phyloP scores from a whole-genome alignment of 2,797 vertebrate genomes.

The Lutjanus argentimaculatus region DNA sequence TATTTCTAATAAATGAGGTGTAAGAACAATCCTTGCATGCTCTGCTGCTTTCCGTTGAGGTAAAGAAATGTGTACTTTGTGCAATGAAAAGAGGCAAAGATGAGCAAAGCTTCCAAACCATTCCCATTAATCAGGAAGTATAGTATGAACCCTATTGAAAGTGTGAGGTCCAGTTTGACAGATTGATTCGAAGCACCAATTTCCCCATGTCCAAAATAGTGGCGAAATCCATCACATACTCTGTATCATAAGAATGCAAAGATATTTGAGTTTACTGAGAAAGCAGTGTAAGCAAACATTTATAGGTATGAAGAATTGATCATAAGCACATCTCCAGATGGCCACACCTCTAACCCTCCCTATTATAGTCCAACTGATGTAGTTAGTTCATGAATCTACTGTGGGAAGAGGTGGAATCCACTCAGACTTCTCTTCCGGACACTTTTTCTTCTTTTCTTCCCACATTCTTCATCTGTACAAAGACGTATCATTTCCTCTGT shows the following conservation, averaged over 20 bases:
- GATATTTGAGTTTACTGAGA: conserved; percentile 82
- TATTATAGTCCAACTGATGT: conserved; percentile 51
- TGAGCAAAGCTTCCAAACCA: conserved; percentile 83
- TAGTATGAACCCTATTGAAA: conserved; percentile 92
- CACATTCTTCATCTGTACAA: conserved; percentile 74
- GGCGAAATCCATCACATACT: conserved; percentile 52
- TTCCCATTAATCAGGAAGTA: conserved; percentile 83
- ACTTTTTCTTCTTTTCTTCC: conserved; percentile 76
- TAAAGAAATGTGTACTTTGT: conserved; percentile 85
- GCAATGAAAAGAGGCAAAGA: conserved; percentile 88
- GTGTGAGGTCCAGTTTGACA: conserved; percentile 82
- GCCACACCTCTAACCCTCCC: conserved; percentile 82
- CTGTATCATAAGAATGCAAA: conserved; percentile 58
- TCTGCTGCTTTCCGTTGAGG: conserved; percentile 55
- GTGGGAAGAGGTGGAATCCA: conserved; percentile 61
- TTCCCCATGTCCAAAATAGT: conserved; percentile 51
- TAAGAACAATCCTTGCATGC: conserved; percentile 72
- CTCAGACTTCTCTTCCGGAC: conserved; percentile 62
- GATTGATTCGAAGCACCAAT: conserved; percentile 62
- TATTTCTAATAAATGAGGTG: conserved; percentile 69
- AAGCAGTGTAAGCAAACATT: conserved; percentile 88
- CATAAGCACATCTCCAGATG: conserved; percentile 84
- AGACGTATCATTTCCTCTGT: conserved; percentile 66
- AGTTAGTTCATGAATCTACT: conserved; percentile 57
- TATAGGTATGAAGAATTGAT: conserved; percentile 59